A percentile compares a stretch with the other conserved stretches of the same genome.
Evolutionary conservation across 2,888 invertebrate species (phyloP).

Genomic region (Heliconius hortense): DNA sequence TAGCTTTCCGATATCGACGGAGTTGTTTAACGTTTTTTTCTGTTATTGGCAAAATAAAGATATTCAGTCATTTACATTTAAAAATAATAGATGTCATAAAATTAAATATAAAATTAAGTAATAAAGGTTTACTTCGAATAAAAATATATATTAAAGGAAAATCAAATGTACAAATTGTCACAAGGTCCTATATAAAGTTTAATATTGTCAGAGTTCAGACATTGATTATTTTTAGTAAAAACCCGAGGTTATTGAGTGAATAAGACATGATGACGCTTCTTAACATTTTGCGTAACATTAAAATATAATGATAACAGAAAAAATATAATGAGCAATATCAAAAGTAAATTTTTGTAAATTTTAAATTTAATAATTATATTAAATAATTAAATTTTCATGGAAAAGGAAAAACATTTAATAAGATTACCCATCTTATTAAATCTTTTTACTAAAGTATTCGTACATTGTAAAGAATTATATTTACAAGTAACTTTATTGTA

Average conservation of each 20-base stretch:
- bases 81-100: background rate
- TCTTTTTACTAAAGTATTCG: too few species aligned
- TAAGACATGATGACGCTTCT: background rate
- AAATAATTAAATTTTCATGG: too few species aligned
- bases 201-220: conserved; percentile 3
- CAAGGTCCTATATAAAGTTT: conserved; percentile 4
- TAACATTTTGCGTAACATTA: background rate
- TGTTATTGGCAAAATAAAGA: conserved; percentile 31
- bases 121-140: background rate
- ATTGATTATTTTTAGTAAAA: conserved; percentile 10
- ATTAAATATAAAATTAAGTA: background rate
- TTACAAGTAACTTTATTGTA: too few species aligned
- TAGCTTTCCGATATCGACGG: conserved; percentile 46
- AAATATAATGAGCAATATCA: too few species aligned
- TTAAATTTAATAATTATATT: too few species aligned
- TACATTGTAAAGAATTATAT: too few species aligned
- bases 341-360: too few species aligned
- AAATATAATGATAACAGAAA: background rate
- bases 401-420: too few species aligned
- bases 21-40: conserved; percentile 38
- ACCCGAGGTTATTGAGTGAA: conserved; percentile 2
- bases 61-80: too few species aligned
- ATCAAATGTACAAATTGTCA: background rate
- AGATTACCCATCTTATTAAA: too few species aligned
- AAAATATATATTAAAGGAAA: conserved; percentile 15